Evolutionary conservation across 2,888 invertebrate genomes (phyloP), one percentile per base, ranked within the genome.

Genomic region (Morinoia aosen): DNA sequence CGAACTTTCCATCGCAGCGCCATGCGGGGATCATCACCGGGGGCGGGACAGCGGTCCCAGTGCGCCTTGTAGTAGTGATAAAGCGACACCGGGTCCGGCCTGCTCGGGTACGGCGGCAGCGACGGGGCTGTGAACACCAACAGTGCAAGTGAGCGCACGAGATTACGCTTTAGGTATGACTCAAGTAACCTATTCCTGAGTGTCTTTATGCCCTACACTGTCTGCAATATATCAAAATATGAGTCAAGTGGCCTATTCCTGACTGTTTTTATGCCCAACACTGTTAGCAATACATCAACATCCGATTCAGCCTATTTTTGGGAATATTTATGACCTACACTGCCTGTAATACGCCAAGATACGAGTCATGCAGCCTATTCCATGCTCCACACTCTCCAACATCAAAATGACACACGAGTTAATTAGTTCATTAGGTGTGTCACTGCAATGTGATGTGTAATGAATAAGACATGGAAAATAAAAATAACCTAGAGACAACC

Each of bases 31-130:
- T 96, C 96, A 95, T 96, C 96, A 7, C 96, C 96, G 64, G 96
- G 96, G 19, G 93, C 95, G 58, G 96, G 96, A 58, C 95, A 91
- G 57, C 96, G 95, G 58, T 96, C 96, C 96, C 96, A 96, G 95
- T 96, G 96, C 58, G 96, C 96, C 91, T 96, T 96, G 93, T 96
- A 96, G 95, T 88, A 96, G 94, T 96, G 96, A 95, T 96, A 96
- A 25, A 96, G 90, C 56, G 91, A 96, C 56, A 96, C 96, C 40
- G 96, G 96, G 90, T 96, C 96, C 56, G 95, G 95, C 40, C 91
- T 88, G 11, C 94, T 95, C n/a, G 96, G 96, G 61, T 96, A 96
- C 7, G 93, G 58, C 64, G 96, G 96, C 56, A 96, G 58, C 5
- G 95, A 95, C 25, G 95, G 95, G 10, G 95, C 94, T 95, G 94